Conservation (phyloP, 2,797 vertebrate genomes). For the Amblyopsis hoosieri region DNA sequence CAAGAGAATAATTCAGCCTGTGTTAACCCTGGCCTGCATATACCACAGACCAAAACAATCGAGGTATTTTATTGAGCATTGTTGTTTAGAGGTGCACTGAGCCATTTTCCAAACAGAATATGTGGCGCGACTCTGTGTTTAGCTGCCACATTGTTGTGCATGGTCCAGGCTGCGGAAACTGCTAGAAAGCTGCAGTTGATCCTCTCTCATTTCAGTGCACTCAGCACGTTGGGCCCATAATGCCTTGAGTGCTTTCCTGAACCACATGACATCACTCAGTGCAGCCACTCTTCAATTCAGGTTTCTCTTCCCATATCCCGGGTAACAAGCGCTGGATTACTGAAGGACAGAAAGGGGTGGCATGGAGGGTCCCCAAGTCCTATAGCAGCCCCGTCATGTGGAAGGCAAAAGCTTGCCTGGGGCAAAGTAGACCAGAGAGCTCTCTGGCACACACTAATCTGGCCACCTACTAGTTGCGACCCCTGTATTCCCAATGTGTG, state of each 20-base stretch:
- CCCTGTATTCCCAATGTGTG: conserved; percentile 79
- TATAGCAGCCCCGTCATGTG: neutral
- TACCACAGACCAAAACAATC: neutral
- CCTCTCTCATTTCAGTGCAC: conserved; percentile 69
- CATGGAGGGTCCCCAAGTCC: conserved; percentile 4
- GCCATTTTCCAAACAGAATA: neutral
- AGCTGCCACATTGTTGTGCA: conserved; percentile 19
- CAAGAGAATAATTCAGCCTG: too few relatives aligned
- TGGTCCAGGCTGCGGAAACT: conserved; percentile 49
- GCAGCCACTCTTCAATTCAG: conserved; percentile 52
- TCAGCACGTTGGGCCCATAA: conserved; percentile 66
- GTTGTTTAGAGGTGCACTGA: neutral
- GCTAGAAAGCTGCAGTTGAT: conserved; percentile 62
- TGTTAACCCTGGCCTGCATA: too few relatives aligned
- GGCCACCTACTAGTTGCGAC: conserved; percentile 77
- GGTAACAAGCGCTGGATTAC: conserved; percentile 57
- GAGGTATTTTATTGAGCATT: neutral
- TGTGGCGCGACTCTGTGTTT: neutral
- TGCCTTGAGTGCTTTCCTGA: conserved; percentile 67
- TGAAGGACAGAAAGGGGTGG: conserved; percentile 23
- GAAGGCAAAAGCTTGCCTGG: conserved; percentile 53
- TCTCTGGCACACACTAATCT: conserved; percentile 60
- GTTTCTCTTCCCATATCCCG: conserved; percentile 54
- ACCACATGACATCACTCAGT: conserved; percentile 67
- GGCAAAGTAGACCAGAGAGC: conserved; percentile 57